Percentiles rank a stretch among this genome's conserved stretches.
These are phyloP conservation scores for Helicolenus hilgendorfi DNA, from an alignment of 2,797 vertebrate species.

Conservation along the genomic window DNA sequence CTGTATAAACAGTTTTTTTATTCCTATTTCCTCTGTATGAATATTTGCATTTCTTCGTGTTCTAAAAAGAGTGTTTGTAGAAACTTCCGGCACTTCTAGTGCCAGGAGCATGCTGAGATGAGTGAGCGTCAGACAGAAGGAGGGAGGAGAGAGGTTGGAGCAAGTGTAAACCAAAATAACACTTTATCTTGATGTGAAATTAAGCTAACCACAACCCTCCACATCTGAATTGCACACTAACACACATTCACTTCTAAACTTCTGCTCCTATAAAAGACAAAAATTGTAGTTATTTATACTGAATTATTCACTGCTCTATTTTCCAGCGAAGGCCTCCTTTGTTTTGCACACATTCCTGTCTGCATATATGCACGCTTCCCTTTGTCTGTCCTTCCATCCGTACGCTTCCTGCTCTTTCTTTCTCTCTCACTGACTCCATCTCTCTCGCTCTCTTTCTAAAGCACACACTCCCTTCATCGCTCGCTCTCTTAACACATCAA, in stretches of 20 bases:
- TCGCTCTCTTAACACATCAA: slow-evolving; percentile 59
- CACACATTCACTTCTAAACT: not conserved
- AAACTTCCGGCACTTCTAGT: slow-evolving; percentile 24
- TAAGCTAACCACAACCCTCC: slow-evolving; percentile 49
- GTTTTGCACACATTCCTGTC: slow-evolving; percentile 48
- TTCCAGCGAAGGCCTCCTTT: slow-evolving; percentile 23
- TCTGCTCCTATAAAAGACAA: slow-evolving; percentile 30
- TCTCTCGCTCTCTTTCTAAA: not conserved
- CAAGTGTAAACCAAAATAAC: slow-evolving; percentile 70
- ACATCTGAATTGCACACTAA: slow-evolving; percentile 25
- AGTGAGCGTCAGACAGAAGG: slow-evolving; percentile 52
- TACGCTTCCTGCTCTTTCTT: not conserved
- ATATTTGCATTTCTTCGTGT: slow-evolving; percentile 1
- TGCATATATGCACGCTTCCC: slow-evolving; percentile 7
- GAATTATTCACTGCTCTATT: slow-evolving; percentile 23
- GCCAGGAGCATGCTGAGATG: slow-evolving; percentile 49
- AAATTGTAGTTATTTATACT: slow-evolving; percentile 21
- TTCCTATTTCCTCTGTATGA: not conserved
- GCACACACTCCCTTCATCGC: slow-evolving; percentile 22
- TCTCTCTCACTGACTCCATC: not conserved
- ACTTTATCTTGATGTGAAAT: slow-evolving; percentile 63
- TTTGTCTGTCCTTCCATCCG: slow-evolving; percentile 15
- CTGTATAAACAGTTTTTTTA: not conserved
- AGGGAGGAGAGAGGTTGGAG: slow-evolving; percentile 21
- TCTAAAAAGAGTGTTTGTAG: slow-evolving; percentile 35